Base-by-base conservation (phyloP, 2,888 invertebrate genomes). In the Endotricha flammealis region DNA sequence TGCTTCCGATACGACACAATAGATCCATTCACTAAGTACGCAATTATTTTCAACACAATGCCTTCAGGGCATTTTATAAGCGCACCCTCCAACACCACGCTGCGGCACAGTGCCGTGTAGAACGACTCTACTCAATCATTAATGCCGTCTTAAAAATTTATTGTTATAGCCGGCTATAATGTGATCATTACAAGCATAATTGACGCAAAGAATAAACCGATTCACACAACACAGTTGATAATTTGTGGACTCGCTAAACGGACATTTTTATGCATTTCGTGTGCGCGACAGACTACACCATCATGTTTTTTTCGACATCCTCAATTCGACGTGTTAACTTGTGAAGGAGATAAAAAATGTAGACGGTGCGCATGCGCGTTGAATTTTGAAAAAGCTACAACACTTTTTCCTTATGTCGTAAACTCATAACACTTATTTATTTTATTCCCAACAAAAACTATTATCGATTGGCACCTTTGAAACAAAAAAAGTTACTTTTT, bases 251-350 rank as follows among this genome's bases (percentile, higher is more conserved):
- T 53, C 50, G 56, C 46, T 56, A 56, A 63, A 51, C 46, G 47
- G 57, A 48, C 57, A 63, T 65, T 64, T 64, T 62, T 68, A 71
- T 69, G 66, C 68, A 50, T 55, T 41, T 24, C 10, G 12, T 28
- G 13, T 12, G 28, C 22, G 20, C 12, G 13, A 12, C 28, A 22
- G 49, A 58, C 64, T 54, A 59, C 60, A 63, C 57, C 43, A 44
- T 46, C 54, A 51, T 48, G 46, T 68, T 70, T 71, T n/a, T 68
- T 68, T 67, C 54, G 57, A 70, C 67, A 69, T 75, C 69, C 71
- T 68, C 63, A 48, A 55, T 57, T 54, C 56, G 52, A 67, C 64
- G 72, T 71, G 71, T 72, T 69, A 71, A 70, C 64, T 66, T 57
- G 66, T 61, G 60, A 58, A 65, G 63, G 62, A 60, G 57, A 59